Conservation (phyloP, 1,140 invertebrate species). For the Branchinecta lindahli region DNA sequence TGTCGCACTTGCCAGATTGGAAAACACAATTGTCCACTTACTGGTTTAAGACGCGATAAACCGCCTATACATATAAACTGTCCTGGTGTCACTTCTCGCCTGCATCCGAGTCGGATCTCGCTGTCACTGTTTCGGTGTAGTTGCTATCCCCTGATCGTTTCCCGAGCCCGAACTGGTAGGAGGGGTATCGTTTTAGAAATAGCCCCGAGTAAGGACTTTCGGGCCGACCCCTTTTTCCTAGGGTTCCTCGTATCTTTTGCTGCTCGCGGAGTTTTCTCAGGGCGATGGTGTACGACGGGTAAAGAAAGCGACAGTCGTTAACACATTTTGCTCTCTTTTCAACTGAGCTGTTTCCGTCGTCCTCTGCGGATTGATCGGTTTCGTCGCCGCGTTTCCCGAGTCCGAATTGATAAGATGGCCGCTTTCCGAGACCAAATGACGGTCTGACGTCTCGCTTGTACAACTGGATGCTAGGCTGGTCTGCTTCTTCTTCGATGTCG, state of each 20-base stretch:
- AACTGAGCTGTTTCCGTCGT: not conserved
- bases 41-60: too few relatives aligned
- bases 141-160: not conserved
- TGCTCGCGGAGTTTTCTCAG: not conserved
- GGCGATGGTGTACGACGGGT: not conserved
- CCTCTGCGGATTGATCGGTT: not conserved
- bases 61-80: too few relatives aligned
- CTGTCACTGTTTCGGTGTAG: too few relatives aligned
- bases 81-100: too few relatives aligned
- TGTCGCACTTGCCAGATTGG: too few relatives aligned
- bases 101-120: too few relatives aligned
- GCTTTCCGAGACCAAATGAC: not conserved
- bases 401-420: not conserved
- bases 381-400: not conserved
- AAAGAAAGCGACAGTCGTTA: not conserved
- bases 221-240: not conserved
- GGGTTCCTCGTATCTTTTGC: constrained; percentile 5
- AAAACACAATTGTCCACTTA: too few relatives aligned
- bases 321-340: not conserved
- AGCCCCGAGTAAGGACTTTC: not conserved
- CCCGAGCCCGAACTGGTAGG: not conserved
- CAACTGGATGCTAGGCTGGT: not conserved
- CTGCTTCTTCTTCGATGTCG: too few relatives aligned
- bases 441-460: not conserved
- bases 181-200: not conserved